A percentile compares a stretch with the other conserved stretches of the same genome.
Conservation (phyloP, 1,140 invertebrate species). For the Papilio polyxenes region DNA sequence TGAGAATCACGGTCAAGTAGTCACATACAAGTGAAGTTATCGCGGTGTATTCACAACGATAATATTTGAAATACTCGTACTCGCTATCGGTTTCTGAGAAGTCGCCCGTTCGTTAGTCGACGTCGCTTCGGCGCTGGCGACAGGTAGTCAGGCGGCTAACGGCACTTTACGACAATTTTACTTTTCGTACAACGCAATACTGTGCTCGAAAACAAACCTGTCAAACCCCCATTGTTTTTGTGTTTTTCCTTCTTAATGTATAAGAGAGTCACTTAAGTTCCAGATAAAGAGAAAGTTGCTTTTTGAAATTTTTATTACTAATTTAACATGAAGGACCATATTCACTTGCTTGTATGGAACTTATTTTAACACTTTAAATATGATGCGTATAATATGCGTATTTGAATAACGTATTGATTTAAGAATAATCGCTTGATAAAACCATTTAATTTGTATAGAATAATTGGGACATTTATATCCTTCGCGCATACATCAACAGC, state of each 20-base stretch:
- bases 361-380: neutral
- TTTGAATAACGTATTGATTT: neutral
- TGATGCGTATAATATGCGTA: neutral
- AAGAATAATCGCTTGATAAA: conserved; percentile 34
- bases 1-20: conserved; percentile 59
- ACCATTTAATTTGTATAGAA: conserved; percentile 37
- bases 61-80: conserved; percentile 75
- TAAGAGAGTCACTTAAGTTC: conserved; percentile 12
- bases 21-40: conserved; percentile 71
- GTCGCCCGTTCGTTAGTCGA: conserved; percentile 51
- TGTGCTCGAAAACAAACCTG: conserved; percentile 36
- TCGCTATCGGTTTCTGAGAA: conserved; percentile 75
- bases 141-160: conserved; percentile 73
- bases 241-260: conserved; percentile 11
- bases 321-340: neutral
- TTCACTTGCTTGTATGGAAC: neutral
- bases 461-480: conserved; percentile 63
- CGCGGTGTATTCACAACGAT: conserved; percentile 72
- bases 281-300: conserved; percentile 32
- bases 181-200: conserved; percentile 57
- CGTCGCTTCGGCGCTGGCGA: conserved; percentile 54
- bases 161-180: conserved; percentile 64
- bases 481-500: conserved; percentile 58
- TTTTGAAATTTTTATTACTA: conserved; percentile 22
- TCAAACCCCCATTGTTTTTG: conserved; percentile 30